phyloP scores from a whole-genome alignment of 2,797 vertebrate genomes.

The Borostomias antarcticus region DNA sequence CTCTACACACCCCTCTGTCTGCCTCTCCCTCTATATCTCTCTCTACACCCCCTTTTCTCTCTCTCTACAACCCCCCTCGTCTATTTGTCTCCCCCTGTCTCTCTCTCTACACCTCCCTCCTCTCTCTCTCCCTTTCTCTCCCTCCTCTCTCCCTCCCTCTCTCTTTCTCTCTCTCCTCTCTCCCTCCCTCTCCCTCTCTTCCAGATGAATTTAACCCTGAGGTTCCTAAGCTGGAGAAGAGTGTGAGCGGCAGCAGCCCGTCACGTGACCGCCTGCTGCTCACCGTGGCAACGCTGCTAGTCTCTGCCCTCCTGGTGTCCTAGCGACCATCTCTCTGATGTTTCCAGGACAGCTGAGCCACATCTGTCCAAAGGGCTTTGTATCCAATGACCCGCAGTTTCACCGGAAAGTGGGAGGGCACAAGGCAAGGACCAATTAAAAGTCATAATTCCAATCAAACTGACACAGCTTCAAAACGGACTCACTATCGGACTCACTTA shows the following conservation, averaged over 20 bases:
- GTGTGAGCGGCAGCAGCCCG: slow-evolving; percentile 94
- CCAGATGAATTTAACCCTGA: slow-evolving; percentile 91
- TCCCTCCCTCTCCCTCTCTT: slow-evolving; percentile 20
- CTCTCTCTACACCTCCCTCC: slow-evolving; percentile 9
- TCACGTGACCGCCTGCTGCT: slow-evolving; percentile 90
- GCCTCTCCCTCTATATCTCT: slow-evolving; percentile 9
- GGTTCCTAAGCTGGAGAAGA: slow-evolving; percentile 96
- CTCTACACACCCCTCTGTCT: slow-evolving; percentile 25
- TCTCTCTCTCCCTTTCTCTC: slow-evolving; percentile 16
- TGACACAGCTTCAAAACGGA: slow-evolving; percentile 1
- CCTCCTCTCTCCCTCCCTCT: background rate
- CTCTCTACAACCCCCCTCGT: background rate
- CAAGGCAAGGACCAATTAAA: slow-evolving; percentile 19
- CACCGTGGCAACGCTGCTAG: slow-evolving; percentile 84
- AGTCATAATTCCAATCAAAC: slow-evolving; percentile 34
- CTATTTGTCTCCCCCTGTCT: slow-evolving; percentile 10
- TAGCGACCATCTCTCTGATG: slow-evolving; percentile 71
- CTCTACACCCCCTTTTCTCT: slow-evolving; percentile 2
- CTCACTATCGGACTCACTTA: slow-evolving; percentile 35
- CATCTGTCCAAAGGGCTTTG: slow-evolving; percentile 62
- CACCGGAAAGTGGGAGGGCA: slow-evolving; percentile 39
- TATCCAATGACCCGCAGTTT: slow-evolving; percentile 36
- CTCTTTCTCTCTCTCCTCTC: slow-evolving; percentile 21
- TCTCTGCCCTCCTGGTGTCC: slow-evolving; percentile 84
- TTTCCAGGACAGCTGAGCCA: slow-evolving; percentile 46